phyloP scores from a whole-genome alignment of 2,113 vertebrate genomes.

The Dromiciops gliroides region DNA sequence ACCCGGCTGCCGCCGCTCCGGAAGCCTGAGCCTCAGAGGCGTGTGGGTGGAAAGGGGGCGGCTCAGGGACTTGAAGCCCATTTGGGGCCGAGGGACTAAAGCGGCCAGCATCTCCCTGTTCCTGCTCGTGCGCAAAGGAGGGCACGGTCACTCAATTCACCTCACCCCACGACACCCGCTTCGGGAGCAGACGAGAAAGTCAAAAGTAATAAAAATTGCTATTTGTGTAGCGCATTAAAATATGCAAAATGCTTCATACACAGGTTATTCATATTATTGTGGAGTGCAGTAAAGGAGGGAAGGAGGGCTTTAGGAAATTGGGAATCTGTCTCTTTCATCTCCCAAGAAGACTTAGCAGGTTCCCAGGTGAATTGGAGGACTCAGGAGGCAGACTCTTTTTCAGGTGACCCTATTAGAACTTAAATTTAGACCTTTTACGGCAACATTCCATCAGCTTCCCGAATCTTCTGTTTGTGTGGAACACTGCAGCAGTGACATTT shows the following conservation, averaged over 20 bases:
- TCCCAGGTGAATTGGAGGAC: not conserved
- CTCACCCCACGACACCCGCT: not conserved
- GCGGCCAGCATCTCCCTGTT: not conserved
- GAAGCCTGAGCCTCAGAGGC: not conserved
- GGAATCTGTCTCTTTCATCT: not conserved
- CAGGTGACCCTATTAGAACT: constrained; percentile 20
- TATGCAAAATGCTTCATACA: not conserved
- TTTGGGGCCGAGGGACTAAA: not conserved
- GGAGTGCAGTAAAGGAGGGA: not conserved
- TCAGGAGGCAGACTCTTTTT: not conserved
- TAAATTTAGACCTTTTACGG: constrained; percentile 1
- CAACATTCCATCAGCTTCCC: not conserved
- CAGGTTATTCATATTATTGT: not conserved
- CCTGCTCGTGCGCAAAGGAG: not conserved
- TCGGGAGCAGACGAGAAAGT: accelerated
- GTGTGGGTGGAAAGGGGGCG: not conserved
- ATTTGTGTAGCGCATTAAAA: not conserved
- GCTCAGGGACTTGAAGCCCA: not conserved
- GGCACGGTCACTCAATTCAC: not conserved
- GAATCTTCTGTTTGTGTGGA: not conserved
- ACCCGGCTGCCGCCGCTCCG: constrained; percentile 10
- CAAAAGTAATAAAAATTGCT: not conserved
- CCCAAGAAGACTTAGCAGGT: not conserved
- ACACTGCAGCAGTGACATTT: not conserved
- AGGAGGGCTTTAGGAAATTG: not conserved